Evolutionary conservation across 1,140 invertebrate species (phyloP).

Genomic region (Mesaphorura yosii): DNA sequence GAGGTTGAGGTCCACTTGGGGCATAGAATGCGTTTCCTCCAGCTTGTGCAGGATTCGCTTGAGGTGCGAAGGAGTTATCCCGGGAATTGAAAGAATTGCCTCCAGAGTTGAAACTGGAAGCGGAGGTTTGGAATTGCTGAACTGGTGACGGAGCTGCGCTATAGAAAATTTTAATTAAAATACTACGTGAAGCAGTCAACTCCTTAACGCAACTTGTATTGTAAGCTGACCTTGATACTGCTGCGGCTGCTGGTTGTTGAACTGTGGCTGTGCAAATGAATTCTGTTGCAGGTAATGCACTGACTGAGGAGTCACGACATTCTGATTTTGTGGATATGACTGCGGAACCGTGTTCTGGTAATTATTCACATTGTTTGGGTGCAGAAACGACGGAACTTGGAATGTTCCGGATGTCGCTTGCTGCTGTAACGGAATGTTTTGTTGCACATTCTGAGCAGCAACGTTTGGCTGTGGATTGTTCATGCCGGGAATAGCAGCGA

Average conservation of each 20-base stretch:
- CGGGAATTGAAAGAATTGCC: slow-evolving; percentile 24
- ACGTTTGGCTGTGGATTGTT: neutral
- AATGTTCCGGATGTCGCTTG: no score
- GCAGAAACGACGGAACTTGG: slow-evolving; percentile 16
- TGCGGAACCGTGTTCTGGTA: no score
- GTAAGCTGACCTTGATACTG: slow-evolving; percentile 6
- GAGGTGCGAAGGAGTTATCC: slow-evolving; percentile 15
- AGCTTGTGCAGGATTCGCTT: slow-evolving; percentile 17
- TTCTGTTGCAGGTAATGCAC: neutral
- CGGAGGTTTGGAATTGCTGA: slow-evolving; percentile 16
- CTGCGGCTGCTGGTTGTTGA: neutral
- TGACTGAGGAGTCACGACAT: neutral
- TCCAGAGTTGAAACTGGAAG: slow-evolving; percentile 26
- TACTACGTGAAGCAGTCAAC: neutral
- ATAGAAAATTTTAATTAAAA: slow-evolving; percentile 6
- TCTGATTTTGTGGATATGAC: neutral
- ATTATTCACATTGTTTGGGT: slow-evolving; percentile 5
- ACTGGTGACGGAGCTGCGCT: slow-evolving; percentile 8
- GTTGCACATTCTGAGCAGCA: neutral
- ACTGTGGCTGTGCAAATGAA: neutral
- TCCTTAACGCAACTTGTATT: neutral
- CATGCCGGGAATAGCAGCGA: slow-evolving; percentile 26
- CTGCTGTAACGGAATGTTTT: neutral
- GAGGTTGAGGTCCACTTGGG: neutral
- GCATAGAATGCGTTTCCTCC: slow-evolving; percentile 18